Base-by-base conservation (phyloP, 2,797 vertebrate species). In the Lagocephalus sceleratus region DNA sequence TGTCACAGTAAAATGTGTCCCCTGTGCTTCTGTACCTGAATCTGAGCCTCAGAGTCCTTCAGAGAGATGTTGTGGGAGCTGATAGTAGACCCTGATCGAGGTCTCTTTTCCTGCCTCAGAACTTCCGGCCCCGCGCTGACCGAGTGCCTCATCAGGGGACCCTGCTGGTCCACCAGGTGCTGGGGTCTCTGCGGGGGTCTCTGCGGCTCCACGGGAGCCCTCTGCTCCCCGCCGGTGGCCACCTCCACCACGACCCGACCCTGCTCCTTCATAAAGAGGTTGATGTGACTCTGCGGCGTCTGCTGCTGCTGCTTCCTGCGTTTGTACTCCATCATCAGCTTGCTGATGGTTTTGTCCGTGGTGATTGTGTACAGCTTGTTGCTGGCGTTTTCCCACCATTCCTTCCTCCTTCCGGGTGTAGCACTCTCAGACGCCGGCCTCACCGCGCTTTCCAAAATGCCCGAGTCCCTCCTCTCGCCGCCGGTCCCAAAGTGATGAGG, bases 321-420 rank as follows among this genome's bases (percentile, higher is more conserved):
- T 57, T 97, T 99, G 74, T 99, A 99, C 63, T 99, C 96, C 1
- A 92, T 91, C 94, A 99, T 94, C 51, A 99, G 82, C 77, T 96
- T 98, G 9, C 92, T 92, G 69, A 99, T 92, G 59, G 94, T 98
- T 78, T 90, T 94, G 82, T 99, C 97, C 0, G 96, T 91, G 7
- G 97, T 96, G 53, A 98, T 96, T 66, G 93, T 96, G 82, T 94
- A 98, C 63, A 99, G 94, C 65, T 94, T 97, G 88, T 94, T 98
- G 0, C 96, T 92, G 0, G 96, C 95, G 1, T 76, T 95, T 68
- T 98, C 97, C 97, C 97, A 99, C 97, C 97, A 99, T 58, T 99
- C 96, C 65, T 95, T 97, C 70, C 91, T 95, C 51, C 89, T 82
- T 5, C 87, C 71, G 0, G 83, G 25, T 3, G 47, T 66, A 0